phyloP scores from a whole-genome alignment of 2,888 invertebrate species.

The Dicroscelio sp. region DNA sequence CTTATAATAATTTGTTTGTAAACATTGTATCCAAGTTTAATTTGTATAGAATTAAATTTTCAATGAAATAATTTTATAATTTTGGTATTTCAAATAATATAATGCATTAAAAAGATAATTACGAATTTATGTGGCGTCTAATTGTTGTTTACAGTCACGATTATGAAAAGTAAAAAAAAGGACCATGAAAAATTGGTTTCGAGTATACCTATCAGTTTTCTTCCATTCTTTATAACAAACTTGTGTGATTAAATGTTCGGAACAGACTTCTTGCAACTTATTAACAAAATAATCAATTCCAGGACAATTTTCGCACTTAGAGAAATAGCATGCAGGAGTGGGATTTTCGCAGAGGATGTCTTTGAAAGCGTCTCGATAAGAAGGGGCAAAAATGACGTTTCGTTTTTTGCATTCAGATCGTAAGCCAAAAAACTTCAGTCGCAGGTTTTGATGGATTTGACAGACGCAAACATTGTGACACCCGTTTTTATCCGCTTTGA shows the following conservation, averaged over 20 bases:
- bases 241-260: slow-evolving; percentile 40
- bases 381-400: slow-evolving; percentile 26
- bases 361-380: slow-evolving; percentile 41
- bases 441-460: slow-evolving; percentile 52
- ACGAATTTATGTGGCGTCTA: too few species aligned
- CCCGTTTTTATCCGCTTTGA: slow-evolving; percentile 47
- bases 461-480: slow-evolving; percentile 67
- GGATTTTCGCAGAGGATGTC: slow-evolving; percentile 50
- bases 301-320: slow-evolving; percentile 44
- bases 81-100: too few species aligned
- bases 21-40: too few species aligned
- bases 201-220: slow-evolving; percentile 42
- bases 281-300: slow-evolving; percentile 29
- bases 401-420: slow-evolving; percentile 30
- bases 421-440: slow-evolving; percentile 37
- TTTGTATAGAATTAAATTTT: too few species aligned
- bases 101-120: background rate
- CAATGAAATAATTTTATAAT: too few species aligned
- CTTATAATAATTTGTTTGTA: too few species aligned
- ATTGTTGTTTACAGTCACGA: too few species aligned
- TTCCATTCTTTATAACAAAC: slow-evolving; percentile 39
- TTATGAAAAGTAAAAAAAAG: background rate
- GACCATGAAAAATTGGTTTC: background rate
- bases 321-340: slow-evolving; percentile 18
- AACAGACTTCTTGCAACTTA: slow-evolving; percentile 16